phyloP scores from a whole-genome alignment of 1,140 invertebrate species.

The Cryptotermes secundus region DNA sequence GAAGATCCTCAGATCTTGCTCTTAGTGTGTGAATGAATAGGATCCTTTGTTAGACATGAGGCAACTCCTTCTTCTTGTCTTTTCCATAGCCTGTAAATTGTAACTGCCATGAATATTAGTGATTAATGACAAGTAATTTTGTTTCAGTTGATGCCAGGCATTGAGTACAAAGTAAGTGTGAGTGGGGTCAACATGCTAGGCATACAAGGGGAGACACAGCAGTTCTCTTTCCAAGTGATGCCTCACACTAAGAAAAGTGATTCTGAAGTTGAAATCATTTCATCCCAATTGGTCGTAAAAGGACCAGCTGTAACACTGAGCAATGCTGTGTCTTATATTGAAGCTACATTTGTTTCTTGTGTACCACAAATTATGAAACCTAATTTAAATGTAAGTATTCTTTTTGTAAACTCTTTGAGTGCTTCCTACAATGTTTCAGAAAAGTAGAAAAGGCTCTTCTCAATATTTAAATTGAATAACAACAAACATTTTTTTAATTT shows the following conservation, averaged over 20 bases:
- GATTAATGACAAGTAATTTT: neutral
- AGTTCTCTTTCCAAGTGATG: conserved; percentile 23
- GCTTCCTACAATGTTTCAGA: no score
- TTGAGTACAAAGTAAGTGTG: conserved; percentile 29
- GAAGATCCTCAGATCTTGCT: no score
- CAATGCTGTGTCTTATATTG: conserved; percentile 23
- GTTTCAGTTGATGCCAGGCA: conserved; percentile 13
- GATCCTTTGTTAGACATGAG: no score
- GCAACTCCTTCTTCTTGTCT: no score
- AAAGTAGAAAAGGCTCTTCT: no score
- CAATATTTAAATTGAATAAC: no score
- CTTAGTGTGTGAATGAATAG: no score
- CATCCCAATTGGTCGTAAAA: neutral
- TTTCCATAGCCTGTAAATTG: no score
- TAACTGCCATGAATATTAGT: no score
- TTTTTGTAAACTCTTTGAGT: no score
- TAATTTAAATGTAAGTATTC: neutral
- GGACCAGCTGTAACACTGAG: conserved; percentile 9
- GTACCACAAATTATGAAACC: neutral
- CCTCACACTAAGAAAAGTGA: neutral
- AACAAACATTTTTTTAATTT: no score
- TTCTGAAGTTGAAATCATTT: no score
- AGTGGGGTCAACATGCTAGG: conserved; percentile 24
- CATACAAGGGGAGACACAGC: neutral
- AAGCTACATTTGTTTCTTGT: conserved; percentile 27